These are phyloP conservation scores for Maniola hyperantus DNA, from an alignment of 2,888 invertebrate species.

Conservation along the genomic window DNA sequence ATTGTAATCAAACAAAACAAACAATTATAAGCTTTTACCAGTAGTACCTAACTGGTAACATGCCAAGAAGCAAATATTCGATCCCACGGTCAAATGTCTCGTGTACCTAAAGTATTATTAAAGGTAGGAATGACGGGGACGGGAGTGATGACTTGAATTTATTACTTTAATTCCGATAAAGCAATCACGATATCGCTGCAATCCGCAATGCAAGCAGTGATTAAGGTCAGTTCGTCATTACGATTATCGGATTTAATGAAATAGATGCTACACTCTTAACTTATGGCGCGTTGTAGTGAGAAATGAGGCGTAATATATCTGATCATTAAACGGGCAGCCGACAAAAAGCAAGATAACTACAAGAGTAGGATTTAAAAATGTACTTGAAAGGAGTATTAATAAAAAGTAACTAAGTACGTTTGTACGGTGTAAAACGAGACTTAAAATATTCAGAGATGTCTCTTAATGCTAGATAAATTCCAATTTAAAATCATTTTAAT, in stretches of 20 bases:
- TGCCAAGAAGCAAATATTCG: neutral
- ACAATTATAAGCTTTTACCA: neutral
- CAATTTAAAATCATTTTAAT: neutral
- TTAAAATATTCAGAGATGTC: slow-evolving; percentile 10
- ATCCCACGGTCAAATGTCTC: slow-evolving; percentile 6
- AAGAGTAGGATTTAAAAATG: slow-evolving; percentile 33
- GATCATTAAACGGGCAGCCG: slow-evolving; percentile 41
- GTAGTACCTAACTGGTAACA: neutral
- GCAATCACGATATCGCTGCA: slow-evolving; percentile 36
- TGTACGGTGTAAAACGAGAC: slow-evolving; percentile 16
- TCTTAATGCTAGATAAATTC: slow-evolving; percentile 20
- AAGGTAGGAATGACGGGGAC: slow-evolving; percentile 29
- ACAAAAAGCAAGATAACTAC: slow-evolving; percentile 37
- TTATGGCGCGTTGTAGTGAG: slow-evolving; percentile 41
- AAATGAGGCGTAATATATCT: slow-evolving; percentile 42
- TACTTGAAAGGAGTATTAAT: slow-evolving; percentile 29
- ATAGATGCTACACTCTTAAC: slow-evolving; percentile 40
- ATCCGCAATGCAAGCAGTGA: slow-evolving; percentile 39
- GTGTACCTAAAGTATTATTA: slow-evolving; percentile 10
- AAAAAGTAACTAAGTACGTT: slow-evolving; percentile 18
- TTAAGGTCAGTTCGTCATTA: slow-evolving; percentile 41
- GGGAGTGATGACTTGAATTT: slow-evolving; percentile 35
- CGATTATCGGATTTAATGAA: slow-evolving; percentile 41
- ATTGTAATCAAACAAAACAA: too few species aligned
- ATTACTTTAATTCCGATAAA: slow-evolving; percentile 34